Percentiles rank a stretch among this genome's conserved stretches.
phyloP scores from a whole-genome alignment of 2,888 invertebrate genomes.

The Drosophila atripex region DNA sequence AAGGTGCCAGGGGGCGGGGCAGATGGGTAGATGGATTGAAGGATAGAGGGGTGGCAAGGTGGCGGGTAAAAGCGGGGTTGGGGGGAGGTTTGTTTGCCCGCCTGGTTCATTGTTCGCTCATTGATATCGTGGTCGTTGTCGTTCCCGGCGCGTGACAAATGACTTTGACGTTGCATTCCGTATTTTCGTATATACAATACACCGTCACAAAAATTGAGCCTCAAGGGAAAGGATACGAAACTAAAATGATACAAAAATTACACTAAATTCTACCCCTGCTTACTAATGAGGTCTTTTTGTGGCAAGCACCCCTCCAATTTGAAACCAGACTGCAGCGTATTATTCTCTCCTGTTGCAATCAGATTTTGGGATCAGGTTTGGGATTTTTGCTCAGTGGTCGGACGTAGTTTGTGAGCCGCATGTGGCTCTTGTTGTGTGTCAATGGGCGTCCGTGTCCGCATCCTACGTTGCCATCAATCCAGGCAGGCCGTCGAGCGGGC shows the following conservation, averaged over 20 bases:
- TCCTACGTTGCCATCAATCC: constrained; percentile 64
- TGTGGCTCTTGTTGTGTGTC: constrained; percentile 38
- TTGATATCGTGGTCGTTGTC: constrained; percentile 57
- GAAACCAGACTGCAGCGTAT: too few relatives aligned
- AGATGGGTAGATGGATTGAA: background rate
- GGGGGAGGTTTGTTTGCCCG: constrained; percentile 53
- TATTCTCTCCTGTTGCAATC: background rate
- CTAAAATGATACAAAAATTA: background rate
- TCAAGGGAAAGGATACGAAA: background rate
- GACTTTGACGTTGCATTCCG: constrained; percentile 75
- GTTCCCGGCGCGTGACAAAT: constrained; percentile 73
- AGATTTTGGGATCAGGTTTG: background rate
- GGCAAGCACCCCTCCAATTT: too few relatives aligned
- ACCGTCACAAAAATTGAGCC: constrained; percentile 2
- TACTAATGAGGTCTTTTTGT: too few relatives aligned
- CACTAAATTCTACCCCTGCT: too few relatives aligned
- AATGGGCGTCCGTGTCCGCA: constrained; percentile 54
- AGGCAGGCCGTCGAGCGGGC: constrained; percentile 34
- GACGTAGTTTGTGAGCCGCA: constrained; percentile 12
- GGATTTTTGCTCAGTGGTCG: constrained; percentile 11
- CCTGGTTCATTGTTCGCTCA: constrained; percentile 73
- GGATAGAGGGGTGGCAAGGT: constrained; percentile 1
- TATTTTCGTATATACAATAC: constrained; percentile 42
- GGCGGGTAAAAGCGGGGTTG: constrained; percentile 1
- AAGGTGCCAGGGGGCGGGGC: constrained; percentile 21